phyloP scores from a whole-genome alignment of 2,797 vertebrate genomes.

The Crenichthys baileyi region DNA sequence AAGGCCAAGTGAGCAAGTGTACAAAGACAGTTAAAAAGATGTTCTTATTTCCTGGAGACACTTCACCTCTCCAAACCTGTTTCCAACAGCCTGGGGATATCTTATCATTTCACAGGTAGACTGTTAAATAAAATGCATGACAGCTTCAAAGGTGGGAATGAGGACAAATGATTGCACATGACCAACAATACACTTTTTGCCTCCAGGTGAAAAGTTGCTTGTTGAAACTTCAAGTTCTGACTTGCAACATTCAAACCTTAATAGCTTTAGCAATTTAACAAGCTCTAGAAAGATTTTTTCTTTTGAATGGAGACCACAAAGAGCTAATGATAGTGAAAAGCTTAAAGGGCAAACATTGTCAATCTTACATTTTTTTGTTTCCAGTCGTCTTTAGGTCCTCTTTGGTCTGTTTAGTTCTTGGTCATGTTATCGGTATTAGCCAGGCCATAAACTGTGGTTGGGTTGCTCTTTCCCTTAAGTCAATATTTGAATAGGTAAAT shows the following conservation, averaged over 20 bases:
- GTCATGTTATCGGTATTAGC: background rate
- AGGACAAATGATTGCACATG: constrained; percentile 15
- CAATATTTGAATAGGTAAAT: background rate
- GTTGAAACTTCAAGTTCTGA: constrained; percentile 35
- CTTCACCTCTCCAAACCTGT: constrained; percentile 18
- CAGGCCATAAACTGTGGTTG: background rate
- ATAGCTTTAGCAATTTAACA: background rate
- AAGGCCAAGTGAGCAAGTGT: background rate
- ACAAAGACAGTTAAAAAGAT: constrained; percentile 5
- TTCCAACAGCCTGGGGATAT: constrained; percentile 27
- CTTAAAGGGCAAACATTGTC: background rate
- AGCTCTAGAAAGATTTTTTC: background rate
- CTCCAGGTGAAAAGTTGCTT: constrained; percentile 20
- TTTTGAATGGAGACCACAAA: constrained; percentile 6
- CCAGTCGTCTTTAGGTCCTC: background rate
- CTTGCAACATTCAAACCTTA: constrained; percentile 36
- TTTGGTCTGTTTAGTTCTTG: background rate
- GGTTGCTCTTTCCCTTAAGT: background rate
- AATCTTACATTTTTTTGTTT: background rate
- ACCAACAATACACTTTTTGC: constrained; percentile 21
- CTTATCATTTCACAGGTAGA: constrained; percentile 31
- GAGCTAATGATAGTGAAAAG: background rate
- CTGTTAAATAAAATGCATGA: constrained; percentile 55
- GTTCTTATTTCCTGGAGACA: background rate
- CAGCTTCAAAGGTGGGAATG: constrained; percentile 36